Evolutionary conservation across 2,888 invertebrate genomes (phyloP).

Genomic region (Myopa testacea): DNA sequence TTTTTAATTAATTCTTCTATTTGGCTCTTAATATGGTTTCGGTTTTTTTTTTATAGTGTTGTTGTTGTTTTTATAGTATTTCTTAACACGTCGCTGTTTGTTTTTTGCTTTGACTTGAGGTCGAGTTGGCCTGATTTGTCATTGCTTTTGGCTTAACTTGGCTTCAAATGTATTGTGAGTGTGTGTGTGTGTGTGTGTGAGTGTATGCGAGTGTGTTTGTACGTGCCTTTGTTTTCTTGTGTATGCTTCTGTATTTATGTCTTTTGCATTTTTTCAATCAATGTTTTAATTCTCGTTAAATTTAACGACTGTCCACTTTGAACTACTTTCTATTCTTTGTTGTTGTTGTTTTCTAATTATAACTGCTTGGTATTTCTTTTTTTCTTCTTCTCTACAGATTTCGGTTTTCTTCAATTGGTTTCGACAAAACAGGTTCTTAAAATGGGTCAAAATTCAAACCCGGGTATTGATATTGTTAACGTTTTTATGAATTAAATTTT

Average conservation of each 20-base stretch:
- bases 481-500: too few relatives aligned
- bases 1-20: background rate
- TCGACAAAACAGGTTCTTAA: too few relatives aligned
- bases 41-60: background rate
- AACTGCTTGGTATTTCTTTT: too few relatives aligned
- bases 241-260: too few relatives aligned
- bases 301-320: background rate
- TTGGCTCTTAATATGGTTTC: background rate
- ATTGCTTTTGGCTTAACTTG: background rate
- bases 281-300: background rate
- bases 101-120: background rate
- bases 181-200: background rate
- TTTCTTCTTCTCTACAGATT: too few relatives aligned
- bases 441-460: too few relatives aligned
- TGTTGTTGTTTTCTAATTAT: too few relatives aligned
- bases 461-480: too few relatives aligned
- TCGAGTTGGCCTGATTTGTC: slow-evolving; percentile 2
- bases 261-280: too few relatives aligned
- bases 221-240: too few relatives aligned
- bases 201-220: too few relatives aligned
- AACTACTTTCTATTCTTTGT: background rate
- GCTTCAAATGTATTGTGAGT: background rate
- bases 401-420: too few relatives aligned
- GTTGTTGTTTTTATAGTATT: background rate
- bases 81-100: background rate